phyloP scores from a whole-genome alignment of 2,113 vertebrate species.

The Aramus guarauna region DNA sequence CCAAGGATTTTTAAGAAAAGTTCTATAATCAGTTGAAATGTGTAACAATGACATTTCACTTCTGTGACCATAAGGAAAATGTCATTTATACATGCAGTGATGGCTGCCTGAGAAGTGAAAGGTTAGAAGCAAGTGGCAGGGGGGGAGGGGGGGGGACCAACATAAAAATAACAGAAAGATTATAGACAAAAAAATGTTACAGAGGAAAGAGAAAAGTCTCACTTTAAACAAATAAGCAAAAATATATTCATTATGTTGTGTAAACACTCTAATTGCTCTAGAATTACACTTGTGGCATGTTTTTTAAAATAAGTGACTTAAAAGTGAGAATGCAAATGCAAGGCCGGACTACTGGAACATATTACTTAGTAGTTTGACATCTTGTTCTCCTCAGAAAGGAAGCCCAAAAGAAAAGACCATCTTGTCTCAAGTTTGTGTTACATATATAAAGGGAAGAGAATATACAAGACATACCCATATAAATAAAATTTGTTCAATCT shows the following conservation, averaged over 20 bases:
- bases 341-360: neutral
- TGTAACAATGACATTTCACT: neutral
- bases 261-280: neutral
- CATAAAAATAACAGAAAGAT: neutral
- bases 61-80: neutral
- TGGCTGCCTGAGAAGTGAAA: neutral
- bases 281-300: accelerated
- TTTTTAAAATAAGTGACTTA: neutral
- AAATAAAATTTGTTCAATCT: neutral
- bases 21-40: neutral
- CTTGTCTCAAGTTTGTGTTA: neutral
- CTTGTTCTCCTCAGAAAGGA: neutral
- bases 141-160: no score
- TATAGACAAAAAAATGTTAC: neutral
- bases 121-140: neutral
- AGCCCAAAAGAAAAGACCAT: neutral
- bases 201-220: neutral
- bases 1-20: neutral
- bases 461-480: neutral
- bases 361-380: neutral
- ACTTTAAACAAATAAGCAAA: neutral
- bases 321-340: neutral
- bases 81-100: neutral
- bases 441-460: neutral
- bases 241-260: neutral